Evolutionary conservation across 2,888 invertebrate species (phyloP), one percentile per base, ranked within the genome.

Genomic region (Geotrupes spiniger): DNA sequence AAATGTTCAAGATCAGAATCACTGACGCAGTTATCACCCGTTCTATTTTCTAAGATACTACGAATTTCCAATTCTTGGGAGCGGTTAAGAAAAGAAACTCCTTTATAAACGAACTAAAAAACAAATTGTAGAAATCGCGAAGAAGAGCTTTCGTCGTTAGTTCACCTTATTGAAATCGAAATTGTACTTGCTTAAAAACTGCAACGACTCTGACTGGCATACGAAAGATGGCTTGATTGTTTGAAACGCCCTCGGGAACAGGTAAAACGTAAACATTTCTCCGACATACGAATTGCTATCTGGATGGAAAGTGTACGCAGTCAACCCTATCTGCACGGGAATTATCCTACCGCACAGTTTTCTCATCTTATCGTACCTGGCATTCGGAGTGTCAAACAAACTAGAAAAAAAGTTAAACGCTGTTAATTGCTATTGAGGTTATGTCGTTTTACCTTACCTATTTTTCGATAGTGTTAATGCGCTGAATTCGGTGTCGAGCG

Each of bases 91-190:
- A 79, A 89, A 2, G 85, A 79, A 39, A 89, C 74, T 4, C 88
- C 88, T 56, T 81, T 74, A 65, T 83, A 82, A 11, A 78, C 76
- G 59, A 83, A 81, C 89, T 89, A 74, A 31, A 75, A 74, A 55
- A 14, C 12, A 36, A 31, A 41, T 29, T 14, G 33, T 46, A 11
- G 2, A n/a, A 21, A 21, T 37, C 12, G 37, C 29, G 29, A n/a
- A 47, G 36, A n/a, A 31, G 14, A 37, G 2, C 12, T 10, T 42
- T 15, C 16, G 37, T 16, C n/a, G n/a, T n/a, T n/a, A 26, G 16
- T n/a, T 41, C 76, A 87, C 89, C 82, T 87, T 86, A 69, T 89
- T 87, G 65, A 88, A 89, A 72, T 89, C 80, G 70, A 86, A 85
- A 15, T 80, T 77, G 64, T 84, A 75, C 42, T 66, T 67, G 57